phyloP scores from a whole-genome alignment of 2,888 invertebrate genomes.

The Luffia ferchaultella region DNA sequence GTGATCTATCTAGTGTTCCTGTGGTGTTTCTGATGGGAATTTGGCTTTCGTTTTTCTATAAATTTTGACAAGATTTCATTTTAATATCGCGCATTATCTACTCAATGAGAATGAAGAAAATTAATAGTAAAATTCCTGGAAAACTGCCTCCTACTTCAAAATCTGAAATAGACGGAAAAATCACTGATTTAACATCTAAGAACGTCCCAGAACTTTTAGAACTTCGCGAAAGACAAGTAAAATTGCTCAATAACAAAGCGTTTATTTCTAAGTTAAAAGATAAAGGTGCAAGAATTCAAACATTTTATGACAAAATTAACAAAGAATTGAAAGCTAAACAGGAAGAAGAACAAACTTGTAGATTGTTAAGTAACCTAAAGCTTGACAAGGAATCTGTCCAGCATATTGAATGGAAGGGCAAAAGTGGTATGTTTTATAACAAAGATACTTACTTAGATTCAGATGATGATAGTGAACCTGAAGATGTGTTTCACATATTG shows the following conservation, averaged over 20 bases:
- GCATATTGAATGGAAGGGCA: slow-evolving; percentile 68
- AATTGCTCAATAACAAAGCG: slow-evolving; percentile 56
- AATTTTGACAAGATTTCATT: too few relatives aligned
- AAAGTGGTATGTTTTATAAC: slow-evolving; percentile 27
- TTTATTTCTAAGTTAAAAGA: slow-evolving; percentile 65
- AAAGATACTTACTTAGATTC: slow-evolving; percentile 47
- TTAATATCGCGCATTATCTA: too few relatives aligned
- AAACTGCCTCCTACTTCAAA: slow-evolving; percentile 42
- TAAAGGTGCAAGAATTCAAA: slow-evolving; percentile 64
- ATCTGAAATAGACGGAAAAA: slow-evolving; percentile 61
- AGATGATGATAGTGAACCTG: slow-evolving; percentile 67
- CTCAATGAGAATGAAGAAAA: slow-evolving; percentile 44
- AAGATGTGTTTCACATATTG: slow-evolving; percentile 66
- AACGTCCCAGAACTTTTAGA: slow-evolving; percentile 54
- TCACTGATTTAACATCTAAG: slow-evolving; percentile 53
- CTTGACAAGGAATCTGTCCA: slow-evolving; percentile 52
- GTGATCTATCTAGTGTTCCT: too few relatives aligned
- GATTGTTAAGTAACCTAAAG: slow-evolving; percentile 54
- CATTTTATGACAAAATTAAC: slow-evolving; percentile 50
- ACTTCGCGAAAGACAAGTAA: slow-evolving; percentile 61
- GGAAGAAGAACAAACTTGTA: slow-evolving; percentile 56
- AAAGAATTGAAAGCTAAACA: slow-evolving; percentile 52
- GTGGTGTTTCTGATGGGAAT: too few relatives aligned
- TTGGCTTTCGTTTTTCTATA: too few relatives aligned
- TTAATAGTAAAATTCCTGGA: slow-evolving; percentile 55